Conservation (phyloP, 1,140 invertebrate species). For the Pissodes strobi region DNA sequence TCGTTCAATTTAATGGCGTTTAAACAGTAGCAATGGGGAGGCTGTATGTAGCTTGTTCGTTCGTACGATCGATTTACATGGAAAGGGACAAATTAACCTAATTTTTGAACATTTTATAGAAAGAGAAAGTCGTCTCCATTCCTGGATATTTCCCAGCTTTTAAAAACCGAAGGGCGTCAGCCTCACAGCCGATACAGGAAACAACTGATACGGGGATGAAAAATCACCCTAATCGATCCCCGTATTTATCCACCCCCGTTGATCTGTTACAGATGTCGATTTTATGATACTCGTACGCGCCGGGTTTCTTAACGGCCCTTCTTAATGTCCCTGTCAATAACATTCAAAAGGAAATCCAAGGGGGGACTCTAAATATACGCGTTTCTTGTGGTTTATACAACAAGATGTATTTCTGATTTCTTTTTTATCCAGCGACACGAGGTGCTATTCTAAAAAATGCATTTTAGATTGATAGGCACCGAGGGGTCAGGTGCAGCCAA, state of each 20-base stretch:
- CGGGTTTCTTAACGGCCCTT: slow-evolving; percentile 36
- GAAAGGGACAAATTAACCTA: too few relatives aligned
- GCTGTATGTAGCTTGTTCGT: too few relatives aligned
- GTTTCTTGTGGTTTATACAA: slow-evolving; percentile 20
- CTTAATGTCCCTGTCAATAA: slow-evolving; percentile 47
- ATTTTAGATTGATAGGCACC: too few relatives aligned
- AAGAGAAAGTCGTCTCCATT: too few relatives aligned
- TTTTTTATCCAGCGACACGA: slow-evolving; percentile 32
- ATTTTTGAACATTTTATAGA: too few relatives aligned
- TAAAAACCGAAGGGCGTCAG: too few relatives aligned
- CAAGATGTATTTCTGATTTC: slow-evolving; percentile 29
- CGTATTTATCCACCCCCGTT: slow-evolving; percentile 27
- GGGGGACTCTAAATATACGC: slow-evolving; percentile 5
- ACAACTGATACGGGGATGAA: slow-evolving; percentile 29
- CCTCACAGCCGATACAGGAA: slow-evolving; percentile 15
- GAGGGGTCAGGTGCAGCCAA: too few relatives aligned
- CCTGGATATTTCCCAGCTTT: too few relatives aligned
- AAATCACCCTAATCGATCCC: slow-evolving; percentile 42
- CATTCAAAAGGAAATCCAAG: slow-evolving; percentile 36
- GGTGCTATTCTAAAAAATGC: too few relatives aligned
- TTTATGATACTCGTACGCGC: slow-evolving; percentile 43
- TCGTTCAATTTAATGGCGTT: too few relatives aligned
- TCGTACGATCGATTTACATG: too few relatives aligned
- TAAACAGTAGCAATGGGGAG: too few relatives aligned
- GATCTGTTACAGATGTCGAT: slow-evolving; percentile 51